A percentile compares a stretch with the other conserved stretches of the same genome.
phyloP scores from a whole-genome alignment of 2,888 invertebrate genomes.

The Cantharis nigra region DNA sequence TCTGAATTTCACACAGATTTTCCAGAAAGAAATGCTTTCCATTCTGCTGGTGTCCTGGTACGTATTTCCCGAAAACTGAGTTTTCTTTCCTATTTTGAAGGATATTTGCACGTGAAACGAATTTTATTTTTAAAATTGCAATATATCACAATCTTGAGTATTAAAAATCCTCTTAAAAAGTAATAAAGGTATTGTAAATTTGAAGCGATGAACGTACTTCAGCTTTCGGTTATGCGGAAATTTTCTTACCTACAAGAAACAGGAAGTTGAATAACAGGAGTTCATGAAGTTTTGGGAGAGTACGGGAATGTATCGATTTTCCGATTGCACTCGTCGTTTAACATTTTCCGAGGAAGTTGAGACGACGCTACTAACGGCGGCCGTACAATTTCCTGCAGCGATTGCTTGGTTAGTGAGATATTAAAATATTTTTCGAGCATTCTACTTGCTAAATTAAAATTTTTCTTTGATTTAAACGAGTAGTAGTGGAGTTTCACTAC shows the following conservation, averaged over 20 bases:
- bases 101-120: neutral
- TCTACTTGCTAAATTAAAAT: slow-evolving; percentile 17
- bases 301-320: slow-evolving; percentile 22
- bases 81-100: slow-evolving; percentile 45
- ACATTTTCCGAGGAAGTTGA: slow-evolving; percentile 14
- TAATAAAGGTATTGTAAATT: neutral
- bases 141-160: neutral
- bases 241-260: slow-evolving; percentile 47
- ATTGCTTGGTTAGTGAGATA: neutral
- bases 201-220: neutral
- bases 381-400: neutral
- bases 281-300: slow-evolving; percentile 32
- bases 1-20: neutral
- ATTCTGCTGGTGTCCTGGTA: slow-evolving; percentile 25
- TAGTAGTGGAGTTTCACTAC: slow-evolving; percentile 39
- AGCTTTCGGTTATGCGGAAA: slow-evolving; percentile 14
- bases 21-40: neutral
- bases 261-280: slow-evolving; percentile 50
- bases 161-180: neutral
- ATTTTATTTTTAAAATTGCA: neutral
- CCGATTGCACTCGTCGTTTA: slow-evolving; percentile 7
- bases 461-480: slow-evolving; percentile 31
- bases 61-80: slow-evolving; percentile 45
- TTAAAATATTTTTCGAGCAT: neutral
- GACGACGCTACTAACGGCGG: neutral